Conservation (phyloP, 2,113 vertebrate genomes). For the Tychaedon coryphoeus region DNA sequence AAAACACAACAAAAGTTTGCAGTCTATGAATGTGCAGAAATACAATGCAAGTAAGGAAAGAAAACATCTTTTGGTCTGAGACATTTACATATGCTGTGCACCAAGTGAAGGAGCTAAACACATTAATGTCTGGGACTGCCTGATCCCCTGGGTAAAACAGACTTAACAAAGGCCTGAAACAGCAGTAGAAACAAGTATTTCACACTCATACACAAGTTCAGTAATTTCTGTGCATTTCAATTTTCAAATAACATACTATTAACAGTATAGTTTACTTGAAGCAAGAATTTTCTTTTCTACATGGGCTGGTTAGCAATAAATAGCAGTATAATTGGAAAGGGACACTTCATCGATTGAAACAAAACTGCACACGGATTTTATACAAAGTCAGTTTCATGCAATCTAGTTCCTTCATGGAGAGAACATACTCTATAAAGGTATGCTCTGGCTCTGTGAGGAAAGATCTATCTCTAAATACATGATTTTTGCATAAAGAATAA, state of each 20-base stretch:
- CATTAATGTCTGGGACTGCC: background rate
- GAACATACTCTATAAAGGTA: background rate
- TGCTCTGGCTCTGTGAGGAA: background rate
- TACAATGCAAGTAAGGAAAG: background rate
- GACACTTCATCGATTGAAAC: background rate
- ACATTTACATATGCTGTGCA: background rate
- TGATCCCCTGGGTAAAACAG: background rate
- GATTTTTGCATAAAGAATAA: background rate
- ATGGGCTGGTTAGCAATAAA: background rate
- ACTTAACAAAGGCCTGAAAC: background rate
- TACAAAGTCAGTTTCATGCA: background rate
- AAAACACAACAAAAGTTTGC: background rate
- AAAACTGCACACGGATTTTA: background rate
- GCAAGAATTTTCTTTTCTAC: background rate
- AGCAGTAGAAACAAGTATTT: background rate
- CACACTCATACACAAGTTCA: background rate
- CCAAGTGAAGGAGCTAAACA: slow-evolving; percentile 49
- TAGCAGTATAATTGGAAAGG: background rate
- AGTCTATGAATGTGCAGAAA: background rate
- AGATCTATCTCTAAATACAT: background rate
- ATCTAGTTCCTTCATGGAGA: background rate
- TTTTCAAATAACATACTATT: background rate
- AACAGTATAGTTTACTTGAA: background rate
- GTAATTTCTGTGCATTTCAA: background rate
- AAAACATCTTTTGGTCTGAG: background rate